Base-by-base conservation (phyloP, 1,140 invertebrate genomes). In the Drosophila saltans region DNA sequence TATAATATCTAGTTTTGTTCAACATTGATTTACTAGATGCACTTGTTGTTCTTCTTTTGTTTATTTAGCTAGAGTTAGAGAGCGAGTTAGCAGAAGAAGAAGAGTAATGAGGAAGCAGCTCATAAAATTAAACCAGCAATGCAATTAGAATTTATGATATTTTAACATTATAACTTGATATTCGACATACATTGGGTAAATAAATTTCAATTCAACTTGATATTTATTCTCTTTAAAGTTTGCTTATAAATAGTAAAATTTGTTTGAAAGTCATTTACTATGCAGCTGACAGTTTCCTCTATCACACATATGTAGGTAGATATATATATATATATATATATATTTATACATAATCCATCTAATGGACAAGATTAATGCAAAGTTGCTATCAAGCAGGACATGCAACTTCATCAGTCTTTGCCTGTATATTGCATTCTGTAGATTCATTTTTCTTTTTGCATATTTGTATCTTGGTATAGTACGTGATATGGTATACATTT, bases 21-120 rank as follows among this genome's bases (percentile, higher is more conserved):
- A 28, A 65, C 71, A 75, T 86, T 88, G 83, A 86, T 86, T 88
- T 86, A 86, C 69, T 48, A 63, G 57, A 41, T 60, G 16, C 58
- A 60, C 33, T 41, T 24, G 58, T 40, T 60, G 58, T 40, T 41
- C 43, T 33, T 43, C 4, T 68, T 75, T 68, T 62, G 64, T 75
- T 65, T 59, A 69, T 64, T 60, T 48, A 28, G 61, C 10, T 26
- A 69, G 24, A 10, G 9, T 64, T 60, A 56, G 55, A 45, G 60
- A 62, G 26, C 21, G 48, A 24, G 48, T 24, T 59, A 24, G 33
- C 39, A 21, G 57, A 59, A 7, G 39, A 59, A 59, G 33, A 59
- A 21, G 57, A 59, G n/a, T 59, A 59, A 59, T 39, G 57, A 39
- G 57, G 57, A 59, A 59, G 21, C 21, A 52, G 10, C 45, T 24